Evolutionary conservation across 2,113 vertebrate species (phyloP).

Genomic region (Burhinus oedicnemus): DNA sequence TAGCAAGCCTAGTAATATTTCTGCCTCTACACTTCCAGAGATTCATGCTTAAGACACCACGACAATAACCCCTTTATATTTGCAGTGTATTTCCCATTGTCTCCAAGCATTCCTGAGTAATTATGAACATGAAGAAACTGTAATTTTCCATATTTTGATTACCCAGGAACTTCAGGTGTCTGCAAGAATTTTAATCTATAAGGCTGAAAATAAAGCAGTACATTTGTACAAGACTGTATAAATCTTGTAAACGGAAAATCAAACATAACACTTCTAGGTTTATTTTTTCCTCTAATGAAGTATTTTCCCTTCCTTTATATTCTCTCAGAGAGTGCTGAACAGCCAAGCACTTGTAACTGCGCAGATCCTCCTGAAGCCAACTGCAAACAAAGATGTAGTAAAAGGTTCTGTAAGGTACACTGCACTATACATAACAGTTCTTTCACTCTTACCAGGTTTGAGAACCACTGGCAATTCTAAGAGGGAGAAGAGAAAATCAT

Average conservation of each 20-base stretch:
- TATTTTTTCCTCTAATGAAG: not conserved
- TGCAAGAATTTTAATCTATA: not conserved
- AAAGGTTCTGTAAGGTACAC: not conserved
- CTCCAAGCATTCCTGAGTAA: not conserved
- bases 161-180: not conserved
- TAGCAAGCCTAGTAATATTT: not conserved
- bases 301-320: not conserved
- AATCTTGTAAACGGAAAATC: not conserved
- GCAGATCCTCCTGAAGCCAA: not conserved
- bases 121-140: not conserved
- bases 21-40: not conserved
- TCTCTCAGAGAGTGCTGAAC: not conserved
- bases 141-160: not conserved
- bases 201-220: not conserved
- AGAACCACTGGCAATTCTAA: not conserved
- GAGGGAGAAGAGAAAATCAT: not conserved
- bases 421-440: not conserved
- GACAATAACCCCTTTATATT: not conserved
- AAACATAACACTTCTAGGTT: accelerated
- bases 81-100: not conserved
- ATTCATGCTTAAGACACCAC: not conserved
- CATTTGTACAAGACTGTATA: not conserved
- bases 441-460: not conserved
- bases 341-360: not conserved
- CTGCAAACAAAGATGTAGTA: not conserved